These are phyloP conservation scores for Atherix ibis DNA, from an alignment of 2,888 invertebrate genomes.

Conservation along the genomic window DNA sequence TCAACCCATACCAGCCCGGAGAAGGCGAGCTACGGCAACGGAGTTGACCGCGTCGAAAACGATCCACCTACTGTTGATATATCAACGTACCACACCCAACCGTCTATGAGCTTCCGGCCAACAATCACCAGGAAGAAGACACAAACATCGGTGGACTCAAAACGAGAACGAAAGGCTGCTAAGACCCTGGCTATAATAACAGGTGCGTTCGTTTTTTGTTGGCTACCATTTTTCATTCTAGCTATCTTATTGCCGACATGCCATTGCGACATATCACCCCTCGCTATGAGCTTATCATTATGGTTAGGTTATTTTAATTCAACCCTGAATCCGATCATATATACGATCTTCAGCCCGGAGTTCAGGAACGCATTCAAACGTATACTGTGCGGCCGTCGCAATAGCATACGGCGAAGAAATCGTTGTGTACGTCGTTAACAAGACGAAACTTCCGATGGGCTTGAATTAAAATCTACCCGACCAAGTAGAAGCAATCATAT, in stretches of 20 bases:
- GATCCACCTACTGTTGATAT: conserved; percentile 44
- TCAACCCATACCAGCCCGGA: conserved; percentile 63
- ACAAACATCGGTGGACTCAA: conserved; percentile 38
- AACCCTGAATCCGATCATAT: conserved; percentile 75
- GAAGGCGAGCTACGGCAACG: conserved; percentile 54
- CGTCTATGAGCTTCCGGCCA: conserved; percentile 16
- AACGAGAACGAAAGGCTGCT: conserved; percentile 84
- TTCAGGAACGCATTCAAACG: conserved; percentile 89
- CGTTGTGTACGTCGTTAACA: conserved; percentile 9
- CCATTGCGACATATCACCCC: conserved; percentile 55
- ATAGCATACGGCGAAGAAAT: conserved; percentile 8
- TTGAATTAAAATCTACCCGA: conserved; percentile 7
- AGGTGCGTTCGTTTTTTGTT: conserved; percentile 78
- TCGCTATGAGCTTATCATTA: conserved; percentile 64
- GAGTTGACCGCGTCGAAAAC: conserved; percentile 33
- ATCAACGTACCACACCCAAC: conserved; percentile 19
- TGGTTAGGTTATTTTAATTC: conserved; percentile 90
- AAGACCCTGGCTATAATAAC: conserved; percentile 94
- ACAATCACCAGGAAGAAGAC: conserved; percentile 24
- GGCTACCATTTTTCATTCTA: conserved; percentile 91
- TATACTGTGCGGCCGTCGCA: conserved; percentile 37
- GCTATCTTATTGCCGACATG: conserved; percentile 81
- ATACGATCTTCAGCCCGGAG: conserved; percentile 81
- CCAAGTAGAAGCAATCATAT: too few species aligned
- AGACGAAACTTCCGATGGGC: conserved; percentile 7